Conservation (phyloP, 2,888 invertebrate genomes). For the Panopea generosa region DNA sequence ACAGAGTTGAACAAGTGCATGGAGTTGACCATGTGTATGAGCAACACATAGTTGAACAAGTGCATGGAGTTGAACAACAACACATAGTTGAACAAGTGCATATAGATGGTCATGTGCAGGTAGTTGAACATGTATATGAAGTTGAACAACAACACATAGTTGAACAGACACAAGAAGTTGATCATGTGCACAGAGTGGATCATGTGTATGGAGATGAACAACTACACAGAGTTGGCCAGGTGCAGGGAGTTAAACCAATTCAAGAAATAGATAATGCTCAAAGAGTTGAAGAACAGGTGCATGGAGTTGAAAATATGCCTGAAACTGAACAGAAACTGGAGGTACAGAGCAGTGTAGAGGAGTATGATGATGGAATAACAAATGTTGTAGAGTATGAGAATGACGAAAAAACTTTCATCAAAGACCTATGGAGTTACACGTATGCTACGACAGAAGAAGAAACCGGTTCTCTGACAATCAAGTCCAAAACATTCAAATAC, state of each 20-base stretch:
- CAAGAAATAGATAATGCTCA: not conserved
- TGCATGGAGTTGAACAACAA: too few relatives aligned
- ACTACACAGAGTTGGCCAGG: not conserved
- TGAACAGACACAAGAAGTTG: too few relatives aligned
- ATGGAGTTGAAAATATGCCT: not conserved
- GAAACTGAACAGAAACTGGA: not conserved
- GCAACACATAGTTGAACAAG: too few relatives aligned
- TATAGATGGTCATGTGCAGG: too few relatives aligned
- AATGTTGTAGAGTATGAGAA: constrained; percentile 30
- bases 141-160: too few relatives aligned
- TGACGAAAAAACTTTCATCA: constrained; percentile 47
- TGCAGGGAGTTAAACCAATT: not conserved
- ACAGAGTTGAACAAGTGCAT: too few relatives aligned
- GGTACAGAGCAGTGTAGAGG: not conserved
- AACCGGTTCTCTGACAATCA: not conserved
- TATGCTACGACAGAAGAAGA: not conserved
- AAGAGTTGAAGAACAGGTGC: not conserved
- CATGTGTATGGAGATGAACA: not conserved
- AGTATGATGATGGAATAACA: not conserved
- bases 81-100: too few relatives aligned
- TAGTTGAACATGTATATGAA: too few relatives aligned
- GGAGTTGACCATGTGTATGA: too few relatives aligned
- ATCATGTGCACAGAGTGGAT: too few relatives aligned
- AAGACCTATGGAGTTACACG: constrained; percentile 29
- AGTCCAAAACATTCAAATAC: not conserved